A percentile compares a stretch with the other conserved stretches of the same genome.
phyloP scores from a whole-genome alignment of 2,888 invertebrate species.

The Empis stercorea region DNA sequence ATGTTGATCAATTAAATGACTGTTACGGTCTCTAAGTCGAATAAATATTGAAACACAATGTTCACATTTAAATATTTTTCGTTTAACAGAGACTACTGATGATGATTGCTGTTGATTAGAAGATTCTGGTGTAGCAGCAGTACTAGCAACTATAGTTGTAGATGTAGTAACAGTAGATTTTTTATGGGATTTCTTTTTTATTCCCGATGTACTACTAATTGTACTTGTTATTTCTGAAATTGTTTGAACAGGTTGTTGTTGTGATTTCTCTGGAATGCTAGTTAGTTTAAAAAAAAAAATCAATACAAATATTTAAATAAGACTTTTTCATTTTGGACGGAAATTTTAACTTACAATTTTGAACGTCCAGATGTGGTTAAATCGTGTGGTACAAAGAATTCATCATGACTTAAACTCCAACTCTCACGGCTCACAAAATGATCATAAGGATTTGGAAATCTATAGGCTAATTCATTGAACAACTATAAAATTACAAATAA shows the following conservation, averaged over 20 bases:
- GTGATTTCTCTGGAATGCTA: conserved; percentile 16
- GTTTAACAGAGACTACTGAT: conserved; percentile 3
- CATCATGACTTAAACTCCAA: conserved; percentile 29
- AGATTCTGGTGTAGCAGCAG: conserved; percentile 12
- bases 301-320: too few species aligned
- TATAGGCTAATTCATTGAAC: conserved; percentile 1
- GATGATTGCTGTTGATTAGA: background rate
- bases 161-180: conserved; percentile 3
- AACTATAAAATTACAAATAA: conserved; percentile 1
- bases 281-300: too few species aligned
- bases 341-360: conserved; percentile 6
- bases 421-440: conserved; percentile 18
- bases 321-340: too few species aligned
- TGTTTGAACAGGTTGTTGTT: conserved; percentile 11
- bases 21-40: conserved; percentile 31
- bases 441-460: conserved; percentile 16
- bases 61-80: conserved; percentile 31
- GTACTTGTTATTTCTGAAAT: conserved; percentile 10
- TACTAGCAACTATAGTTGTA: conserved; percentile 6
- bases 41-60: conserved; percentile 30
- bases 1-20: conserved; percentile 31
- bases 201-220: conserved; percentile 7
- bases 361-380: conserved; percentile 18
- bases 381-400: conserved; percentile 29
- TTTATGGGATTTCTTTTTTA: conserved; percentile 1